Evolutionary conservation across 2,113 vertebrate genomes (phyloP).

Genomic region (Uria aalge): DNA sequence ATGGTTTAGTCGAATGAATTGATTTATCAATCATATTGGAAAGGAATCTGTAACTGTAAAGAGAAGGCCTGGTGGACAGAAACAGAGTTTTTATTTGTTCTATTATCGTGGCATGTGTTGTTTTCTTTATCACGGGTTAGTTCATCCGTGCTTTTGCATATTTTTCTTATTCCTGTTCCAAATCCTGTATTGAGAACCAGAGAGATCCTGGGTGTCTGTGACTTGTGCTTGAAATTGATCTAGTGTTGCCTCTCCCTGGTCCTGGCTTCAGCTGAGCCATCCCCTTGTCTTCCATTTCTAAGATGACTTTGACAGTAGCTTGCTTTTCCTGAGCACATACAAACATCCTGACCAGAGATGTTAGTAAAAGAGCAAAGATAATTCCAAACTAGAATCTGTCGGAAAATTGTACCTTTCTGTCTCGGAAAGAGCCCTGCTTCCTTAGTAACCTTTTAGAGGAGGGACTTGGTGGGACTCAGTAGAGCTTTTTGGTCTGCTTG

Average conservation of each 20-base stretch:
- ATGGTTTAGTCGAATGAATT: not conserved
- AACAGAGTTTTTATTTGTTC: not conserved
- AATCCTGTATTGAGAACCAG: not conserved
- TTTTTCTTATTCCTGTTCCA: not conserved
- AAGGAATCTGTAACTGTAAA: not conserved
- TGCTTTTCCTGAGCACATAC: not conserved
- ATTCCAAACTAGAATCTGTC: not conserved
- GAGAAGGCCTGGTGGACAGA: not conserved
- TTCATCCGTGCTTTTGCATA: not conserved
- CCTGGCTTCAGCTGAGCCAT: not conserved
- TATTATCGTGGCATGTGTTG: not conserved
- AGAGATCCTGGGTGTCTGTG: no score
- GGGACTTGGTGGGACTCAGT: not conserved
- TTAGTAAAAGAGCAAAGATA: not conserved
- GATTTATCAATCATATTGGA: not conserved
- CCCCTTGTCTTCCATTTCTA: fast-evolving
- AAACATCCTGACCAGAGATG: not conserved
- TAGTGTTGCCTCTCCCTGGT: not conserved
- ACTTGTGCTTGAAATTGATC: not conserved
- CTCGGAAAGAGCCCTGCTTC: not conserved
- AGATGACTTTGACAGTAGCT: not conserved
- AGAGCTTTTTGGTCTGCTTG: fast-evolving
- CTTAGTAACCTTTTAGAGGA: not conserved
- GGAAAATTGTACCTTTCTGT: fast-evolving
- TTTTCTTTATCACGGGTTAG: not conserved